Evolutionary conservation across 2,113 vertebrate species (phyloP), one percentile per base, ranked within the genome.

Genomic region (Podarcis cretensis): DNA sequence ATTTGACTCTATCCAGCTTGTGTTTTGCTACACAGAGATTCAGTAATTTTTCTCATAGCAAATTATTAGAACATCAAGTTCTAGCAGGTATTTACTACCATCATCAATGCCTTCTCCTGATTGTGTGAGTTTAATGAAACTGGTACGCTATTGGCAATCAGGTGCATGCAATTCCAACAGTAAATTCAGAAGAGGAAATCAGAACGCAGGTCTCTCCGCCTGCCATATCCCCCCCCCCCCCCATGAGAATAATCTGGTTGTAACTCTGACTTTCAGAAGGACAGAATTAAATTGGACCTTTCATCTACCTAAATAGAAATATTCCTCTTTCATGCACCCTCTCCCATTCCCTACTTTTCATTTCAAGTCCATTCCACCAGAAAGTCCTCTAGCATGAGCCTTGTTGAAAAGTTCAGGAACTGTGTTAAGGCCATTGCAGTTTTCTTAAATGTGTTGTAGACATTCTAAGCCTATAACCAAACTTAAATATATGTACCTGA

Each of bases 1-100:
- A 90, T 91, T 66, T 89, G 66, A 80, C 43, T 90, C 65, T 76
- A 88, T 27, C n/a, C 37, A 93, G 88, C 57, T 92, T 83, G 57
- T 76, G 82, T 68, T 91, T 90, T 90, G 91, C 69, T 69, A 94
- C 69, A 85, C 37, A 35, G 87, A 75, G 81, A 35, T 66, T 89
- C 16, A 83, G 85, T 78, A 81, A 87, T 90, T 90, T 84, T 43
- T 83, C 66, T 89, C 85, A 85, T 82, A 90, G 40, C 66, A 84
- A 92, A 82, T 54, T 5, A 91, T 75, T 65, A 82, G 13, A 83
- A 27, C 43, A 85, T 90, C 83, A 48, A 89, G 75, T 12, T 88
- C 76, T 90, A 78, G 23, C 6, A 57, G 65, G 88, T 84, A 93
- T 16, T 71, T 65, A 90, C 68, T 9, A 81, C 69, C 0, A 6